Conservation (phyloP, 2,113 vertebrate species). For the Chlorodrepanis virens region DNA sequence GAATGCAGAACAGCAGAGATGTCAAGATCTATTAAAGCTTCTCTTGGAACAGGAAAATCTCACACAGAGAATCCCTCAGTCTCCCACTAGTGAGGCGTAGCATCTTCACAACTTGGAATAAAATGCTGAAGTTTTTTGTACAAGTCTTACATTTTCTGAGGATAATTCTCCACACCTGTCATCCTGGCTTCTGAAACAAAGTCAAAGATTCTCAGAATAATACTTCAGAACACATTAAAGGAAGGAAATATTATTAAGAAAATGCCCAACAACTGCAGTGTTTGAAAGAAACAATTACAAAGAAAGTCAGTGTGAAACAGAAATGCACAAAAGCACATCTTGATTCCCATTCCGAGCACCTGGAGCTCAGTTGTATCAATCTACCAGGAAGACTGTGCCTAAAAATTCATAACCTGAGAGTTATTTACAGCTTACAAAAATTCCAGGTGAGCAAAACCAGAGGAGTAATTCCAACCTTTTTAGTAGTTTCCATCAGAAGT, state of each 20-base stretch:
- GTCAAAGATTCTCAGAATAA: neutral
- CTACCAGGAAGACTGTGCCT: neutral
- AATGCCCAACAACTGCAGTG: neutral
- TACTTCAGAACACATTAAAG: neutral
- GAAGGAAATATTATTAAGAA: neutral
- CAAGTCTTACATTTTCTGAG: neutral
- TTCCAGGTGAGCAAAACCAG: neutral
- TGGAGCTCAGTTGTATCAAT: neutral
- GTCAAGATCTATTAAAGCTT: neutral
- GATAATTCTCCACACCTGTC: constrained; percentile 20
- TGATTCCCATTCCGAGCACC: neutral
- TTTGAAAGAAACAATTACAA: neutral
- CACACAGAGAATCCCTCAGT: neutral
- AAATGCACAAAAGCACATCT: neutral
- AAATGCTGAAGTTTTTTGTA: neutral
- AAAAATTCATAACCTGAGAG: neutral
- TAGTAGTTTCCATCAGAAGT: neutral
- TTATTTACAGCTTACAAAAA: neutral
- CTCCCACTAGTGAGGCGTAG: neutral
- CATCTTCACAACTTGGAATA: neutral
- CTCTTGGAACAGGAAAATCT: neutral
- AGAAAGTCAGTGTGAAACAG: neutral
- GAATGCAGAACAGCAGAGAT: neutral
- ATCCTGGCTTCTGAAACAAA: neutral
- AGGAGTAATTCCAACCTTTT: neutral